Base-by-base conservation (phyloP, 2,888 invertebrate species). In the Teleogryllus oceanicus region DNA sequence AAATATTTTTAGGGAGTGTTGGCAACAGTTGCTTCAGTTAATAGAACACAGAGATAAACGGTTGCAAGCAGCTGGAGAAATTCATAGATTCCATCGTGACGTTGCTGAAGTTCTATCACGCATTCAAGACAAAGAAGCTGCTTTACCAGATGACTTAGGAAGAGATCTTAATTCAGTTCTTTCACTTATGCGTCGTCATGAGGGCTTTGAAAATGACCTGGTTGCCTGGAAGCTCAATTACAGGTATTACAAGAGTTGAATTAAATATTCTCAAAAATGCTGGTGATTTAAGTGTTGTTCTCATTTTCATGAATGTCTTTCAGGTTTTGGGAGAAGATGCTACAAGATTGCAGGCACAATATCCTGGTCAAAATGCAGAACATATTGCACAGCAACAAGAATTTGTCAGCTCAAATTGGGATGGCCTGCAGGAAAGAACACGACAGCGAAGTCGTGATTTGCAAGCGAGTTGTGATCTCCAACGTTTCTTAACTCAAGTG, bases 41-140 rank as follows among this genome's bases (percentile, higher is more conserved):
- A 94, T 98, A 81, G 94, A 94, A 84, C 92, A 94, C 78, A 92
- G 98, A 18, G 96, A 96, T 83, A 92, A 94, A 82, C 93, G 96
- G 75, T 89, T 99, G 74, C 93, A 94, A 85, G 98, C 97, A 0
- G 99, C 99, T 1, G 98, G 96, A 13, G 97, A 98, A 89, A 96
- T 99, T 83, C 99, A 99, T 88, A 92, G 97, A 80, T 99, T 98
- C 91, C 98, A 99, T 88, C 92, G 98, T 79, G 98, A 98, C 87
- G 96, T 95, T 2, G 95, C 94, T 37, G 98, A 98, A 85, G 94
- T 97, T 2, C 87, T 96, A 12, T 93, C 95, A 75, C 90, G 98
- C 49, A 97, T 96, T 75, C 95, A 94, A 85, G 97, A 96, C 86
- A 96, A 97, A 85, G 92, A 94, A 82, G 94, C 94, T 0, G 94